Base-by-base conservation (phyloP, 2,888 invertebrate species). In the Eubasilissa splendida region DNA sequence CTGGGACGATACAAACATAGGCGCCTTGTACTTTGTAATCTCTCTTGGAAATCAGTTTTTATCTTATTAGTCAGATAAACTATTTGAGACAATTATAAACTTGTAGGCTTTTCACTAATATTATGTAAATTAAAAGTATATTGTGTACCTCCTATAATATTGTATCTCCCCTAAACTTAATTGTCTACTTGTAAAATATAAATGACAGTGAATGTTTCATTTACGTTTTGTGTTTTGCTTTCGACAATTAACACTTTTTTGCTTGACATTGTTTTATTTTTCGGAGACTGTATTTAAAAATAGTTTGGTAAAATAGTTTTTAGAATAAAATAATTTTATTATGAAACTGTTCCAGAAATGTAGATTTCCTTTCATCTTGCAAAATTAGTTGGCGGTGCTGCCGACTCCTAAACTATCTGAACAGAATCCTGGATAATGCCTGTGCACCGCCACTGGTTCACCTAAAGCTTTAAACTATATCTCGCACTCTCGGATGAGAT, bases 11-110 rank as follows among this genome's bases (percentile, higher is more conserved):
- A 77, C 70, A 42, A 52, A 42, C 22, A 77, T 77, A 77, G 77
- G 59, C 68, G 52, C 73, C 70, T 77, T 77, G 54, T 70, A 70
- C 60, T 70, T n/a, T 63, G 63, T 63, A 63, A 63, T 63, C 63
- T 63, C 60, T 60, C 63, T 63, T 63, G 63, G 63, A 31, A 63
- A 63, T 33, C 63, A 63, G 4, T 63, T 63, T 50, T 73, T 22
- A 76, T 54, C 31, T 76, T 31, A 58, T n/a, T 14, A n/a, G 58
- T 58, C 58, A 58, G 58, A n/a, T 63, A 31, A 31, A 31, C 31
- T 60, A 63, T 31, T 63, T 14, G 22, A 63, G 63, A 33, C 63
- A 31, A 42, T 33, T 63, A 63, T 33, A 63, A 42, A 63, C 42
- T 33, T 33, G 22, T 63, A 63, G 63, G 63, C 63, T 63, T 33